Evolutionary conservation across 1,140 invertebrate species (phyloP).

Genomic region (Wiebesia pumilae): DNA sequence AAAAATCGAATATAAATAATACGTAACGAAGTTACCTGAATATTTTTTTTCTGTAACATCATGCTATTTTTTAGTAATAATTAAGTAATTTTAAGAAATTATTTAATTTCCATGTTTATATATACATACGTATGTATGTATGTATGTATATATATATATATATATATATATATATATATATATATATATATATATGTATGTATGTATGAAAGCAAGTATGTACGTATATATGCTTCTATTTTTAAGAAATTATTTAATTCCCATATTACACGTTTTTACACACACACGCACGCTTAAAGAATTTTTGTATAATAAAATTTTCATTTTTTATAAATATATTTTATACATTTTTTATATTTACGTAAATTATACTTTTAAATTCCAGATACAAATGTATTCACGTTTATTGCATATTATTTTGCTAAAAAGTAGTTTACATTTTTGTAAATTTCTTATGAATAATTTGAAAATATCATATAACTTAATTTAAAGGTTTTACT

Average conservation of each 20-base stretch:
- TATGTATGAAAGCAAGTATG: too few species aligned
- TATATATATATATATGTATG: slow-evolving; percentile 14
- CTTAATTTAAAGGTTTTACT: not conserved
- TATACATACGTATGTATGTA: not conserved
- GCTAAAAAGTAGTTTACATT: not conserved
- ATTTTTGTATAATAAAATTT: slow-evolving; percentile 41
- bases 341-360: slow-evolving; percentile 23
- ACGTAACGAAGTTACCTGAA: slow-evolving; percentile 44
- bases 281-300: not conserved
- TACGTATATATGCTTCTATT: too few species aligned
- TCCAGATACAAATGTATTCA: slow-evolving; percentile 12
- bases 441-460: not conserved
- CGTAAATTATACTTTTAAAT: not conserved
- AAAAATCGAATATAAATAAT: slow-evolving; percentile 56
- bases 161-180: slow-evolving; percentile 33
- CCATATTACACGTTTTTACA: not conserved
- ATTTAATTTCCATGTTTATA: slow-evolving; percentile 37
- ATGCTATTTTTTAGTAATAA: not conserved
- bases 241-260: slow-evolving; percentile 46
- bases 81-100: slow-evolving; percentile 30
- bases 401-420: slow-evolving; percentile 32
- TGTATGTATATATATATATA: slow-evolving; percentile 33
- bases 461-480: slow-evolving; percentile 22
- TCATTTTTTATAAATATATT: slow-evolving; percentile 35
- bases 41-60: not conserved